Evolutionary conservation across 2,888 invertebrate species (phyloP), one percentile per base, ranked within the genome.

Genomic region (Pammene fasciana): DNA sequence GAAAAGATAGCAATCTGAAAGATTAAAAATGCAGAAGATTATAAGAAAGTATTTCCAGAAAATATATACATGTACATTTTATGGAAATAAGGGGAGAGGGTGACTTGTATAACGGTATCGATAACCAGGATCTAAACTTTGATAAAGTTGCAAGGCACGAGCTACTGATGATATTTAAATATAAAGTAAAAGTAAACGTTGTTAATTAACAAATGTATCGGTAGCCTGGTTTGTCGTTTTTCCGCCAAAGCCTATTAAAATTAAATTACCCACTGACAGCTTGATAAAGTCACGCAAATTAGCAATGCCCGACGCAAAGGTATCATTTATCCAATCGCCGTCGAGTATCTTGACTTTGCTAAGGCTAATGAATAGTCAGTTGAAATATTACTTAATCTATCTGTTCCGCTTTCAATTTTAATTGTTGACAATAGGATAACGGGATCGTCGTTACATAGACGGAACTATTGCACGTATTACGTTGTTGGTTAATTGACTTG

Each of bases 351-450:
- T 52, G 18, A 45, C 46, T 48, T 18, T 11, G 60, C 50, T 16
- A 46, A 60, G 36, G 54, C 56, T 46, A 65, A 65, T 56, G 45
- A 65, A 56, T 56, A 50, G 60, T 52, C 7, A n/a, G 54, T 14
- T 26, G 41, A 26, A 64, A 50, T 57, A 41, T 65, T 70, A 65
- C 65, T 70, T 60, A 70, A 70, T 70, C 70, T 54, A 36, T 70
- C 54, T 46, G 70, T 65, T 65, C 41, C 65, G 65, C 70, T 70
- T 70, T 70, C 65, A 36, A 48, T 60, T 55, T 52, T 59, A 57
- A 65, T 70, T 65, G 59, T 59, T 38, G 46, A 59, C 50, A 68
- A 68, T 65, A 52, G 65, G 45, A 70, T 26, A 59, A 18, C 64
- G 57, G 70, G 41, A 62, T 62, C 18, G n/a, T 18, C 45, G 54